A percentile compares a stretch with the other conserved stretches of the same genome.
These are phyloP conservation scores for Anguilla pacifica DNA, from an alignment of 2,797 vertebrate species.

Conservation along the genomic window DNA sequence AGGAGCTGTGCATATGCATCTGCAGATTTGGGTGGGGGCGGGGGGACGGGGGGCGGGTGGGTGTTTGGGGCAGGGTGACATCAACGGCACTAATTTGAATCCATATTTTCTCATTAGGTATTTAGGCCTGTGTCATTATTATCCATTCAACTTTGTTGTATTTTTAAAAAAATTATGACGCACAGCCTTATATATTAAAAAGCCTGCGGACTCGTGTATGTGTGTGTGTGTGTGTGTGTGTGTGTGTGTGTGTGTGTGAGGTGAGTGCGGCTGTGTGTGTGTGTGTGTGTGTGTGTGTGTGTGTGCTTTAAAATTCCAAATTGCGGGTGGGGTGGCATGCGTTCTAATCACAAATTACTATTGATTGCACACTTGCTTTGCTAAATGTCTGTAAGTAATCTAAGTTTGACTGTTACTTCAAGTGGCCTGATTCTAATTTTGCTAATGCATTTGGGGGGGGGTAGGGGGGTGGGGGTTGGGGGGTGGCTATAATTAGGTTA, in stretches of 20 bases:
- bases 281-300: too few relatives aligned
- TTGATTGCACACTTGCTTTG: slow-evolving; percentile 13
- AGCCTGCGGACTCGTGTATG: background rate
- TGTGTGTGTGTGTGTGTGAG: background rate
- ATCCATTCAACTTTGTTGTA: background rate
- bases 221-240: background rate
- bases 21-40: background rate
- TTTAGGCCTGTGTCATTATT: background rate
- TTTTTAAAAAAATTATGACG: background rate
- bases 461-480: background rate
- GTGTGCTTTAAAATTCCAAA: background rate
- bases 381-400: background rate
- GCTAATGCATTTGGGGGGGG: background rate
- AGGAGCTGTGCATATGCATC: background rate
- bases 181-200: background rate
- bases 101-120: background rate
- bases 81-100: background rate
- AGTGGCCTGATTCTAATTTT: background rate
- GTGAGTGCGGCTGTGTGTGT: too few relatives aligned
- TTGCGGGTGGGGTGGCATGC: too few relatives aligned
- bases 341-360: slow-evolving; percentile 15
- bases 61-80: background rate
- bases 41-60: background rate
- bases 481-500: background rate
- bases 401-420: background rate